Evolutionary conservation across 2,113 vertebrate genomes (phyloP), one percentile per base, ranked within the genome.

Genomic region (Megaceryle maxima): DNA sequence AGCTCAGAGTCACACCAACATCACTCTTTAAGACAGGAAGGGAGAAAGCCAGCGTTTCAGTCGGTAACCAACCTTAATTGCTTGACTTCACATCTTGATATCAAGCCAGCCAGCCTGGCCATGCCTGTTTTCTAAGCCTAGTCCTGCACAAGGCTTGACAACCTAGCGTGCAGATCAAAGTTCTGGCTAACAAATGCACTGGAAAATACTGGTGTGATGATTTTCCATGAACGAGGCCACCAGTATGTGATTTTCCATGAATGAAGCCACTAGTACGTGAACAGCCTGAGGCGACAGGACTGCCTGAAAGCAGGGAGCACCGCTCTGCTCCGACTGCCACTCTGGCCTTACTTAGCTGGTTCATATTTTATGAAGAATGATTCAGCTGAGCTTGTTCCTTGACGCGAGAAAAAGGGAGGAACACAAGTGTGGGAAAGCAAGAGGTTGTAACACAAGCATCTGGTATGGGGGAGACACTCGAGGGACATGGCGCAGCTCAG

Each of bases 381-480:
- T 95, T 96, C 93, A 85, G 90, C 24, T 82, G 72, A 96, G 94
- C 90, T 82, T 73, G 56, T 66, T 97, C 96, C 84, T 95, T 93
- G 85, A 82, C 81, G 29, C 57, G 84, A 94, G 80, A 55, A 74
- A 94, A 96, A 92, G 83, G 84, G 70, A 97, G 95, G 73, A 73
- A 91, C 21, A 44, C 0, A 11, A 96, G 70, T 72, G 76, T 96
- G 97, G 96, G 96, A 97, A 97, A 96, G 59, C 92, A 92, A 68
- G 93, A 39, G 35, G 24, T 94, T 93, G 92, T 56, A 94, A 70
- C 88, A 91, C 33, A 70, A 92, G 77, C 88, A 97, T 97, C 95
- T 96, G 97, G 94, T 74, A 82, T 33, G 91, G 95, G 88, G 97
- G 97, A 94, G 87, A 89, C 60, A 69, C 95, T 89, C 96, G 78